phyloP scores from a whole-genome alignment of 2,113 vertebrate species.

The Chamaetylas fuelleborni region DNA sequence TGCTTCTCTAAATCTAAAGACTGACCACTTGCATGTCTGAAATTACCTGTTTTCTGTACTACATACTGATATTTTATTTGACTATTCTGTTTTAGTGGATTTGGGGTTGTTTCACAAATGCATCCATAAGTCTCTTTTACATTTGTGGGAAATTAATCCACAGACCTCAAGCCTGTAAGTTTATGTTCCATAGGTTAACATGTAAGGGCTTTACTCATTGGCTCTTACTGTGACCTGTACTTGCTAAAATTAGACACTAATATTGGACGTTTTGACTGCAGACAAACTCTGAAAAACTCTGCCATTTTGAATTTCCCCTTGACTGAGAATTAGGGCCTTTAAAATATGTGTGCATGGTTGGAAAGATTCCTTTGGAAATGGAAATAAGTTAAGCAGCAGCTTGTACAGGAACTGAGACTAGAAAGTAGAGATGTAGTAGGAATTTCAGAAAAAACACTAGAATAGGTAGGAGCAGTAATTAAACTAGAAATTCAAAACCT shows the following conservation, averaged over 20 bases:
- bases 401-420: background rate
- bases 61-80: background rate
- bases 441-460: background rate
- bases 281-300: background rate
- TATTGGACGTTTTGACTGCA: background rate
- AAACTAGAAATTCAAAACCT: background rate
- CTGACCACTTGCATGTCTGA: background rate
- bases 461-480: background rate
- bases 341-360: background rate
- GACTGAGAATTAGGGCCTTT: background rate
- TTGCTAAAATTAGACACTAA: background rate
- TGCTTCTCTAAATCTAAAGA: background rate
- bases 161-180: rapidly evolving
- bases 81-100: background rate
- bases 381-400: background rate
- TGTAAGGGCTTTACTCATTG: background rate
- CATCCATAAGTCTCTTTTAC: background rate
- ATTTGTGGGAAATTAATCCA: background rate
- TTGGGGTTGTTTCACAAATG: background rate
- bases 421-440: background rate
- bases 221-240: background rate
- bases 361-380: background rate
- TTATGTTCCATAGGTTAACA: background rate
- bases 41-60: background rate
- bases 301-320: background rate